Evolutionary conservation across 1,140 invertebrate genomes (phyloP).

Genomic region (Andrena cerasifolii): DNA sequence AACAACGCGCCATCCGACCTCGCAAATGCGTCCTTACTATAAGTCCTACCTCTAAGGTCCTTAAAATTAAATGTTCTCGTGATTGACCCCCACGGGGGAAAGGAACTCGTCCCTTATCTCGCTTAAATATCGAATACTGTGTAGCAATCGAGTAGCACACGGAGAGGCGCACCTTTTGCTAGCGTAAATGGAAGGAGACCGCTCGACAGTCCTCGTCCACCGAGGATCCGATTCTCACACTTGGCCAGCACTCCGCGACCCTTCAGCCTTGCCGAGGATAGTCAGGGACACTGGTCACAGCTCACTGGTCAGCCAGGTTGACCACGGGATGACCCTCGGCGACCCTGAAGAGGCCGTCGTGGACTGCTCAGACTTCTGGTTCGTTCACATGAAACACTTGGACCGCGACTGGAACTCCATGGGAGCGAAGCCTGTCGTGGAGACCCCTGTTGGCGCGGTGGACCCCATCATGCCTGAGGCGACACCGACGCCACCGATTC

Average conservation of each 20-base stretch:
- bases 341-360: background rate
- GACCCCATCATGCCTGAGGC: slow-evolving; percentile 73
- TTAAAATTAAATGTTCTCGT: background rate
- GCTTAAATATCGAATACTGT: slow-evolving; percentile 63
- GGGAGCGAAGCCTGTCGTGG: slow-evolving; percentile 73
- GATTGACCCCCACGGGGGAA: background rate
- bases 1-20: background rate
- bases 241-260: background rate
- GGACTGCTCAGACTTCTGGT: background rate
- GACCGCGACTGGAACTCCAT: slow-evolving; percentile 77
- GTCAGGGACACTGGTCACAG: background rate
- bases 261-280: background rate
- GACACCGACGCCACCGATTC: slow-evolving; percentile 69
- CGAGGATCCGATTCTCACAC: too few species aligned
- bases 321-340: background rate
- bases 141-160: slow-evolving; percentile 56
- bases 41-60: background rate
- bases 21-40: background rate
- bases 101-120: slow-evolving; percentile 22
- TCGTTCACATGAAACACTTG: slow-evolving; percentile 79
- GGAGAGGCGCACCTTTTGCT: slow-evolving; percentile 1
- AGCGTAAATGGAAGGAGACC: background rate
- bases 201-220: background rate
- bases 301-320: background rate
- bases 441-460: slow-evolving; percentile 71